A percentile compares a stretch with the other conserved stretches of the same genome.
Conservation (phyloP, 1,140 invertebrate species). For the Trachymyrmex septentrionalis region DNA sequence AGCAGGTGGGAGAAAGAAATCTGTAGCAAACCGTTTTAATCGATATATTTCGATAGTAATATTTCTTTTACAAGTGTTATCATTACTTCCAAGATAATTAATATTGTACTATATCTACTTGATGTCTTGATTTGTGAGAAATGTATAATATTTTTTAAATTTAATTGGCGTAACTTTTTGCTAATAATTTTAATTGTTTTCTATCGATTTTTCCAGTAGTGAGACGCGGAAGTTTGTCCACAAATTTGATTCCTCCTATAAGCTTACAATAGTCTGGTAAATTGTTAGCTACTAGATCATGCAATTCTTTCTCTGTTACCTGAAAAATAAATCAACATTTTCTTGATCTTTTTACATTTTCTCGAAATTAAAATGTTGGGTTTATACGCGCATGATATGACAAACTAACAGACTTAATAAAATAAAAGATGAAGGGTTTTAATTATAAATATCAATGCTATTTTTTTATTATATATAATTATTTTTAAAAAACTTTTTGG, state of each 20-base stretch:
- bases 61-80: background rate
- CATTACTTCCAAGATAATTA: background rate
- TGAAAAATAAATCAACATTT: constrained; percentile 49
- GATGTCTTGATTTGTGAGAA: background rate
- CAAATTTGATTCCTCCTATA: constrained; percentile 87
- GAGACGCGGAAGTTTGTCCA: constrained; percentile 88
- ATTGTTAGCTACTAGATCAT: constrained; percentile 69
- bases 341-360: background rate
- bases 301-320: constrained; percentile 77
- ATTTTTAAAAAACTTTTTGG: background rate
- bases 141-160: background rate
- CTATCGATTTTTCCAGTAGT: constrained; percentile 89
- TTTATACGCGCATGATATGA: background rate
- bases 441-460: background rate
- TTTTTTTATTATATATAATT: background rate
- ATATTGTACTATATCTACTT: background rate
- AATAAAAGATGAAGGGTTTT: background rate
- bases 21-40: background rate
- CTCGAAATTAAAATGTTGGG: background rate
- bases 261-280: constrained; percentile 85
- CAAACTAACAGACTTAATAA: background rate
- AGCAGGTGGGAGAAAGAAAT: background rate
- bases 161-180: constrained; percentile 50
- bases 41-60: background rate
- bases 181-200: constrained; percentile 82